Percentiles rank a stretch among this genome's conserved stretches.
phyloP scores from a whole-genome alignment of 2,888 invertebrate species.

The Cosmopolites sordidus region DNA sequence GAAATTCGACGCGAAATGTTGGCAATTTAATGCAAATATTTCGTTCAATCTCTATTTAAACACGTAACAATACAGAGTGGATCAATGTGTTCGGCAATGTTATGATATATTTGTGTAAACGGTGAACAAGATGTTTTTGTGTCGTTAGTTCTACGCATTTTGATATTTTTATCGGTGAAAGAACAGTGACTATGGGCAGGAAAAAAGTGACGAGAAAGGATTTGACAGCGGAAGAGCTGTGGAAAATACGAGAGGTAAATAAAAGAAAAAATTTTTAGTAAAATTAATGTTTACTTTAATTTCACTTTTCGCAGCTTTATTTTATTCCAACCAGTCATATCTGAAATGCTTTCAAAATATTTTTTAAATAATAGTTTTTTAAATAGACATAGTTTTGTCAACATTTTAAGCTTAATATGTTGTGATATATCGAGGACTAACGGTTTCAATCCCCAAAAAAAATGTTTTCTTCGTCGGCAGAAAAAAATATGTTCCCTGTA shows the following conservation, averaged over 20 bases:
- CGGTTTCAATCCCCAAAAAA: too few relatives aligned
- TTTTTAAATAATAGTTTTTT: too few relatives aligned
- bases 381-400: too few relatives aligned
- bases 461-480: too few relatives aligned
- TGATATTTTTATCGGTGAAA: neutral
- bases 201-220: constrained; percentile 25
- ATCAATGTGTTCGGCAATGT: constrained; percentile 4
- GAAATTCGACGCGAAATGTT: constrained; percentile 29
- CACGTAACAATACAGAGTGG: constrained; percentile 28
- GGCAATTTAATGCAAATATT: constrained; percentile 32
- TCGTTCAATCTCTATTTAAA: constrained; percentile 33
- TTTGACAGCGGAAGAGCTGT: constrained; percentile 30
- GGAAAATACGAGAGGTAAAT: constrained; percentile 33
- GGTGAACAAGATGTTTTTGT: neutral
- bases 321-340: too few relatives aligned
- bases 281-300: too few relatives aligned
- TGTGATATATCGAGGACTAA: too few relatives aligned
- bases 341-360: too few relatives aligned
- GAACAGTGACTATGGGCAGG: constrained; percentile 21
- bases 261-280: too few relatives aligned
- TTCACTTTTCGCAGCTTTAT: too few relatives aligned
- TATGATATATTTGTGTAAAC: neutral
- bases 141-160: neutral
- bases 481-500: too few relatives aligned
- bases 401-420: too few relatives aligned